Evolutionary conservation across 2,113 vertebrate species (phyloP), one percentile per base, ranked within the genome.

Genomic region (Hypocryptadius cinnamomeus): DNA sequence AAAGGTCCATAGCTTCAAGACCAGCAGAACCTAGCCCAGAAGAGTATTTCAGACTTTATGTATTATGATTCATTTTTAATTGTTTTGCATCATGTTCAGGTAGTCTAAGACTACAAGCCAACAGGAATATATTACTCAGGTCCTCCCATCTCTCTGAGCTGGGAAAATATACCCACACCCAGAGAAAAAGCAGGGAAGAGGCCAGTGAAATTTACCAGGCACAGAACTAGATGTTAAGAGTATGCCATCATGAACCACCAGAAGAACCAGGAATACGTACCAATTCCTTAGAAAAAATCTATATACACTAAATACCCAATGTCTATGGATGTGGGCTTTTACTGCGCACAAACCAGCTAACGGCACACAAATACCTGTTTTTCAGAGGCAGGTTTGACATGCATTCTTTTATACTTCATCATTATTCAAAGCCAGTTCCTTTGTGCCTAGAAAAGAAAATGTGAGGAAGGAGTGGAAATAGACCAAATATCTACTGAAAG

Each of bases 381-480:
- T 84, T 53, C 69, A 90, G 13, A 56, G 39, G 51, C n/a, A 56
- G 10, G 19, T 60, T 66, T 73, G 51, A 71, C 27, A 44, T 24
- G 63, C 7, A 25, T n/a, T 92, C 22, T 57, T 72, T 40, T 27
- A 66, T 16, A 79, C 15, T 47, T 82, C 22, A 39, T 44, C 37
- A 65, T 53, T 77, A 69, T 20, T 31, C 68, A 85, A 86, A 88
- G 57, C 4, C 61, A 78, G 33, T 22, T 9, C 12, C 8, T 53
- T 33, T 63, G 37, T 65, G 45, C 16, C 39, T 54, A 87, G 22
- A 33, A 74, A 74, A 68, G 23, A 72, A 92, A 89, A 44, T 11
- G 15, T 17, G 57, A 89, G n/a, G 42, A 84, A 66, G 30, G n/a
- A 70, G 27, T 0, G 0, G 31, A 84, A 30, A 77, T 1, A 77